Conservation (phyloP, 2,888 invertebrate species). For the Conistra vaccinii region DNA sequence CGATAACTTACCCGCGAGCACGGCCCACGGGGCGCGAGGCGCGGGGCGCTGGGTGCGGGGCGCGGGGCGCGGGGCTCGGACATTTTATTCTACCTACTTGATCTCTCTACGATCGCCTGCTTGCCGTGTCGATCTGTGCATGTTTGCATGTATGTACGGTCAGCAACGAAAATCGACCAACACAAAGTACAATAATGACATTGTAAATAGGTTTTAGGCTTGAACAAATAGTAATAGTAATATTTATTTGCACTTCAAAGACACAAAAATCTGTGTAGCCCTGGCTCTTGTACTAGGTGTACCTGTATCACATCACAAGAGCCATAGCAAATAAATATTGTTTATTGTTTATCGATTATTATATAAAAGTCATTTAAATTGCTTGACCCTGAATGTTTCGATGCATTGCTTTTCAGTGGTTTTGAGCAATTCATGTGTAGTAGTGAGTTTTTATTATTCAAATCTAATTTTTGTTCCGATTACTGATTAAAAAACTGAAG, state of each 20-base stretch:
- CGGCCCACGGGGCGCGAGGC: constrained; percentile 7
- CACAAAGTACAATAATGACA: too few relatives aligned
- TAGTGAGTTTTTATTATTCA: not conserved
- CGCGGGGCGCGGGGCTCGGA: constrained; percentile 15
- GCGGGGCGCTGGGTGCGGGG: constrained; percentile 12
- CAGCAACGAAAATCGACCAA: not conserved
- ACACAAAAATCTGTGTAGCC: too few relatives aligned
- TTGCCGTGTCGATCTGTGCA: constrained; percentile 8
- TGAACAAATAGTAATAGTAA: too few relatives aligned
- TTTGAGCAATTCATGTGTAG: not conserved
- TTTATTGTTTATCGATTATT: too few relatives aligned
- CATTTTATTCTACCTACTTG: constrained; percentile 41
- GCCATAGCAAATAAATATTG: too few relatives aligned
- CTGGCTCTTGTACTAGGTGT: too few relatives aligned
- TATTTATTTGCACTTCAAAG: too few relatives aligned
- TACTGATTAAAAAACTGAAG: not conserved
- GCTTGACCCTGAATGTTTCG: not conserved
- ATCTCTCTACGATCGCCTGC: constrained; percentile 51
- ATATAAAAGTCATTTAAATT: not conserved
- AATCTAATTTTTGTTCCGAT: not conserved
- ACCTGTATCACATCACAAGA: too few relatives aligned
- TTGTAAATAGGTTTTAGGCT: too few relatives aligned
- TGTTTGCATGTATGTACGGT: not conserved
- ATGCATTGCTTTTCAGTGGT: not conserved
- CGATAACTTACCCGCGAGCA: constrained; percentile 14